phyloP scores from a whole-genome alignment of 2,888 invertebrate species.

The Pimpla rufipes region DNA sequence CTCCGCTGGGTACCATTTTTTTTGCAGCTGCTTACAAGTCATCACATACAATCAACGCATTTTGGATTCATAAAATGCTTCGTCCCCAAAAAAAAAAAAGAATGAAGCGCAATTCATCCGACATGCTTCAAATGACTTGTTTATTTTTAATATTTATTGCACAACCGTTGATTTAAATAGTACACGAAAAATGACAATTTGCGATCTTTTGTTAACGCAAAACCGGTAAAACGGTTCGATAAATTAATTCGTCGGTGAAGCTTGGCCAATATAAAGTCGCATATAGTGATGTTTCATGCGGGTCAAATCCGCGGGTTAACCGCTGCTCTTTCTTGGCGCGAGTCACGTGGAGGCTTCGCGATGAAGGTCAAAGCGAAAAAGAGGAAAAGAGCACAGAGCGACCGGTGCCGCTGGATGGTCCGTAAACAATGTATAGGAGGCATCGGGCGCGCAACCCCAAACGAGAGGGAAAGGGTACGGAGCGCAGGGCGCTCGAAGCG shows the following conservation, averaged over 20 bases:
- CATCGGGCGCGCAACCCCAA: constrained; percentile 37
- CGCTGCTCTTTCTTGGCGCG: constrained; percentile 8
- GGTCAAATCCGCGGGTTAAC: constrained; percentile 29
- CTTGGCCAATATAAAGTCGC: neutral
- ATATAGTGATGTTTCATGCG: neutral
- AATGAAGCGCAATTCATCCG: no score
- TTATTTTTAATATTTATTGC: no score
- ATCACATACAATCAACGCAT: no score
- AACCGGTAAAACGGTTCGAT: no score
- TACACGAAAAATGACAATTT: no score
- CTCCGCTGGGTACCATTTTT: no score
- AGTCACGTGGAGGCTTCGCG: constrained; percentile 23
- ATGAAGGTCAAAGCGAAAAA: constrained; percentile 17
- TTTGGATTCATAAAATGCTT: no score
- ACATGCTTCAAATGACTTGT: no score
- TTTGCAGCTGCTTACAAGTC: no score
- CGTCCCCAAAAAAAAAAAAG: no score
- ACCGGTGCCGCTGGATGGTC: neutral
- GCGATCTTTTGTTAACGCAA: no score
- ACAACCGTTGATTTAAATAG: no score
- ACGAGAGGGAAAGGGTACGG: constrained; percentile 34
- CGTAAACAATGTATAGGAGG: constrained; percentile 40
- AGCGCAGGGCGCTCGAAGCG: neutral
- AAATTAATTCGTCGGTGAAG: constrained; percentile 1
- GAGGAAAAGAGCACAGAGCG: constrained; percentile 26